phyloP scores from a whole-genome alignment of 2,888 invertebrate species.

The Drosophila recens region DNA sequence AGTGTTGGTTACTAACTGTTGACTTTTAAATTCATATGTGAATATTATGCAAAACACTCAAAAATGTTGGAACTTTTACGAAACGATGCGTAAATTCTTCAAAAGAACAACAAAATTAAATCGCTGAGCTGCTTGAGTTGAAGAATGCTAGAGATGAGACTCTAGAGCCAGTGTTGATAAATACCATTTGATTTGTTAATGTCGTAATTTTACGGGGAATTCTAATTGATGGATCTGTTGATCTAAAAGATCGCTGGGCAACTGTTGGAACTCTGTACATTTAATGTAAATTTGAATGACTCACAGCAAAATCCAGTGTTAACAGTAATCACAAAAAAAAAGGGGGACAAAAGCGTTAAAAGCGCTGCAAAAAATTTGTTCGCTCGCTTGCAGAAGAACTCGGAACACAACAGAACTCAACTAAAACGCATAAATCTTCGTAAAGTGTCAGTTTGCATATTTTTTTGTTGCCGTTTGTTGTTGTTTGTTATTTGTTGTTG shows the following conservation, averaged over 20 bases:
- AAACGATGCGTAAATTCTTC: neutral
- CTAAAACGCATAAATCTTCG: constrained; percentile 80
- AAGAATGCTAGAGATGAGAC: neutral
- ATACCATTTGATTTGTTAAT: neutral
- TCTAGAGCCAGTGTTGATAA: neutral
- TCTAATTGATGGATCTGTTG: neutral
- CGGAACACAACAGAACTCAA: constrained; percentile 59
- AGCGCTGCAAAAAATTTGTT: constrained; percentile 52
- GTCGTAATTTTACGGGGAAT: neutral
- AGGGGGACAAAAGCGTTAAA: constrained; percentile 30
- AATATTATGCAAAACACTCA: neutral
- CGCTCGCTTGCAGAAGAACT: constrained; percentile 57
- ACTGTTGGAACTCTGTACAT: constrained; percentile 12
- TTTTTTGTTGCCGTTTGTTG: constrained; percentile 52
- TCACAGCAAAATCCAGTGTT: constrained; percentile 46
- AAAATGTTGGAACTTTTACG: neutral
- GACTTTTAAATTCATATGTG: neutral
- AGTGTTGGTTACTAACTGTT: constrained; percentile 3
- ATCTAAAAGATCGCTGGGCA: constrained; percentile 11
- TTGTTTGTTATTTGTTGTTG: constrained; percentile 50
- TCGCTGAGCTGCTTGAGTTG: too few relatives aligned
- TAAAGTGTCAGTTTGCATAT: constrained; percentile 79
- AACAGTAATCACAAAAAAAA: constrained; percentile 12
- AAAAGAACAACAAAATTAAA: too few relatives aligned
- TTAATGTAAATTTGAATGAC: constrained; percentile 66